Evolutionary conservation across 2,888 invertebrate species (phyloP).

Genomic region (Cyaniris semiargus): DNA sequence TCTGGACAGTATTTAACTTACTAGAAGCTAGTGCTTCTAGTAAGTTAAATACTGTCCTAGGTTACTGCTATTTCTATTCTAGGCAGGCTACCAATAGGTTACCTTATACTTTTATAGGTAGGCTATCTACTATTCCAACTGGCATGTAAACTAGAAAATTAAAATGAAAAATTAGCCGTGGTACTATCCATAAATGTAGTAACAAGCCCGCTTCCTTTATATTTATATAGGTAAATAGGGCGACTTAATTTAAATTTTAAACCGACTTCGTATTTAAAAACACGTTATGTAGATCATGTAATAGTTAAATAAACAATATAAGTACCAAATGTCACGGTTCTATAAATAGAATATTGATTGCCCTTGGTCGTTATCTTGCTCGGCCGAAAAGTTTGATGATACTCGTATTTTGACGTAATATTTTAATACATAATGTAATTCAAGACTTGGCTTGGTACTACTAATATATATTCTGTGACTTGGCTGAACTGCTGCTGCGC

Average conservation of each 20-base stretch:
- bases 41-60: too few species aligned
- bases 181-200: slow-evolving; percentile 6
- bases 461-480: too few species aligned
- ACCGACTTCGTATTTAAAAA: neutral
- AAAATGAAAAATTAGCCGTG: neutral
- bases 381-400: neutral
- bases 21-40: too few species aligned
- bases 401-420: neutral
- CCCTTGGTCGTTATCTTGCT: neutral
- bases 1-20: too few species aligned
- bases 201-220: neutral
- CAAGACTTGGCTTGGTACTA: too few species aligned
- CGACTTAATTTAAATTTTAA: neutral
- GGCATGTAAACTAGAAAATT: neutral
- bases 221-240: slow-evolving; percentile 10
- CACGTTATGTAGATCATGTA: slow-evolving; percentile 1
- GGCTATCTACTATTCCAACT: too few species aligned
- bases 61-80: too few species aligned
- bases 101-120: too few species aligned
- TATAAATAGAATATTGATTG: slow-evolving; percentile 9
- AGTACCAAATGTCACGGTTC: slow-evolving; percentile 10
- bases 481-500: neutral
- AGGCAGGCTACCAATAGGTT: too few species aligned
- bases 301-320: neutral
- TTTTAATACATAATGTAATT: neutral